Evolutionary conservation across 1,140 invertebrate genomes (phyloP), one percentile per base, ranked within the genome.

Genomic region (Agrilus planipennis): DNA sequence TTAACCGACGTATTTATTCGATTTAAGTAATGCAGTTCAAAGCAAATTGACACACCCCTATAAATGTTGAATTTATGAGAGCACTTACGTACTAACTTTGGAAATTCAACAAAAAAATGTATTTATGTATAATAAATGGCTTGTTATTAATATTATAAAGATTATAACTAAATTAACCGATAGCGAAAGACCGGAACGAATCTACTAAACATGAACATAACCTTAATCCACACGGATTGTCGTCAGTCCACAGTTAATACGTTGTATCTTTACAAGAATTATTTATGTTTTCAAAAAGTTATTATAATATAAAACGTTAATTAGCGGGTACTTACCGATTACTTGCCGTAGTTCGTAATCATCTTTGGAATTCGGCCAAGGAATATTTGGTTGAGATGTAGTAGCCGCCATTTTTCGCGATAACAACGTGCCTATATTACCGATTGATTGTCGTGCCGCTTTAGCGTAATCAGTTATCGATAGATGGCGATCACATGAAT

Each of bases 301-400:
- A 36, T 22, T 17, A n/a, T n/a, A 5, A 12, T 36, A 10, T 4
- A 22, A 22, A 21, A 23, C 23, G 20, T 36, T 36, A 21, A 21
- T n/a, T 38, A 38, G 28, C 23, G 27, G 45, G 51, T 55, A 61
- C 55, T 46, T 41, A 54, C 91, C 91, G 55, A 97, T 95, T 54
- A 95, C 84, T 70, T 95, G 89, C 54, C 81, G 79, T 42, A 96
- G 70, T 66, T 93, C 89, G 68, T 95, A 96, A 60, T 92, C 88
- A 57, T 94, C 85, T 64, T 89, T 86, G 51, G 76, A 79, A 68
- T 91, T 94, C 40, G 90, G 82, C 91, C 91, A 95, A 46, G 76
- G 75, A 52, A 71, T 68, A 57, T 69, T 67, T 58, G 66, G 64
- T 51, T 62, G 68, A 57, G 69, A 70, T 56, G 70, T 71, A 57